A percentile compares a stretch with the other conserved stretches of the same genome.
phyloP scores from a whole-genome alignment of 2,888 invertebrate genomes.

The Zeuzera pyrina region DNA sequence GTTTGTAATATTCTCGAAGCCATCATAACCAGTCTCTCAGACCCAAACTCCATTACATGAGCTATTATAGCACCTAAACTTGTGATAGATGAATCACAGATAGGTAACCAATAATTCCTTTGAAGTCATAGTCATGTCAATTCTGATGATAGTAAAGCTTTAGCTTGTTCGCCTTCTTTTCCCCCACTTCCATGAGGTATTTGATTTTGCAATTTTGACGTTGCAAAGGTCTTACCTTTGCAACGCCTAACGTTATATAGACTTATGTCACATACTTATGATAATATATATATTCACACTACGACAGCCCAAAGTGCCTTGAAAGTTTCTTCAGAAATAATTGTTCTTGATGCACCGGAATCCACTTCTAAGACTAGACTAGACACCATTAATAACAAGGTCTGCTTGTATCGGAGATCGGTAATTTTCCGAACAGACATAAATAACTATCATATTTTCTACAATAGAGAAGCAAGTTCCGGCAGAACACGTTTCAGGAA shows the following conservation, averaged over 20 bases:
- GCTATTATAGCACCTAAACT: constrained; percentile 13
- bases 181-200: too few species aligned
- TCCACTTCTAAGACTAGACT: constrained; percentile 12
- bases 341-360: constrained; percentile 12
- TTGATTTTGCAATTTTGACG: too few species aligned
- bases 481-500: constrained; percentile 5
- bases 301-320: constrained; percentile 8
- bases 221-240: too few species aligned
- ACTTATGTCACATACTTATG: constrained; percentile 15
- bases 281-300: constrained; percentile 7
- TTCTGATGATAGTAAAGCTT: constrained; percentile 4
- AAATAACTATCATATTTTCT: constrained; percentile 11
- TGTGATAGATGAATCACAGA: constrained; percentile 16
- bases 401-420: constrained; percentile 11
- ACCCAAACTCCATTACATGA: constrained; percentile 11
- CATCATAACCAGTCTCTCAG: constrained; percentile 14
- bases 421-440: constrained; percentile 15
- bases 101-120: constrained; percentile 10
- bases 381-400: constrained; percentile 11
- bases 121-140: constrained; percentile 14
- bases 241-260: constrained; percentile 14
- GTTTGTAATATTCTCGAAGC: constrained; percentile 10
- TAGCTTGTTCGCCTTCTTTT: constrained; percentile 9
- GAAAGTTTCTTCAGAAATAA: constrained; percentile 11
- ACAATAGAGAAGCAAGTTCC: constrained; percentile 14